Conservation (phyloP, 1,140 invertebrate species). For the Meteorus sp. region DNA sequence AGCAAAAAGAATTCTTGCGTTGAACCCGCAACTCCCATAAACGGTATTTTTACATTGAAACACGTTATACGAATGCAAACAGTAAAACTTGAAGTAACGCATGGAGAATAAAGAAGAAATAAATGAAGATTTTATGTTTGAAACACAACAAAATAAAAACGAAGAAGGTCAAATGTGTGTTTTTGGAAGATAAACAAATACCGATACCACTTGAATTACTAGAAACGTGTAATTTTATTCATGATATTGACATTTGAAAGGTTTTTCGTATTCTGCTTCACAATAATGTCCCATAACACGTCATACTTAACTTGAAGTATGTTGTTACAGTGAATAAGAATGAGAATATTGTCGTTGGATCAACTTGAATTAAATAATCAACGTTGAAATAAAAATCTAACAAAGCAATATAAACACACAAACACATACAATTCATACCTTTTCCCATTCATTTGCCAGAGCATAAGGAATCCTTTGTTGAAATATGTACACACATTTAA, state of each 20-base stretch:
- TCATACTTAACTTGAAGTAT: too few relatives aligned
- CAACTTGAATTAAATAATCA: neutral
- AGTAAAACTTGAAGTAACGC: neutral
- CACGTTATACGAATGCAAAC: neutral
- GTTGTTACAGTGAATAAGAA: neutral
- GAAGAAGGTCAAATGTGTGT: too few relatives aligned
- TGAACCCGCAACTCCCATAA: constrained; percentile 15
- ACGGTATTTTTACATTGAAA: constrained; percentile 18
- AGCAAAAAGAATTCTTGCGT: neutral
- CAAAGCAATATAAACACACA: neutral
- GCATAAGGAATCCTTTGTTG: constrained; percentile 11
- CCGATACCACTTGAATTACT: too few relatives aligned
- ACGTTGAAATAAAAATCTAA: neutral
- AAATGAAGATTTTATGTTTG: neutral
- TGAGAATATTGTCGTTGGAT: neutral
- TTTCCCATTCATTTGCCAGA: neutral
- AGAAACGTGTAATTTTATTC: neutral
- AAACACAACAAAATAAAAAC: neutral
- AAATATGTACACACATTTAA: too few relatives aligned
- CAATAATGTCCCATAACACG: neutral
- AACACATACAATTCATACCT: neutral
- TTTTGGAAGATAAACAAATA: too few relatives aligned
- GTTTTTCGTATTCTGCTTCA: neutral
- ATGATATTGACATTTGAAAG: neutral
- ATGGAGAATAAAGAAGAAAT: neutral